These are phyloP conservation scores for Pygocentrus nattereri DNA, from an alignment of 2,797 vertebrate genomes.

Conservation along the genomic window DNA sequence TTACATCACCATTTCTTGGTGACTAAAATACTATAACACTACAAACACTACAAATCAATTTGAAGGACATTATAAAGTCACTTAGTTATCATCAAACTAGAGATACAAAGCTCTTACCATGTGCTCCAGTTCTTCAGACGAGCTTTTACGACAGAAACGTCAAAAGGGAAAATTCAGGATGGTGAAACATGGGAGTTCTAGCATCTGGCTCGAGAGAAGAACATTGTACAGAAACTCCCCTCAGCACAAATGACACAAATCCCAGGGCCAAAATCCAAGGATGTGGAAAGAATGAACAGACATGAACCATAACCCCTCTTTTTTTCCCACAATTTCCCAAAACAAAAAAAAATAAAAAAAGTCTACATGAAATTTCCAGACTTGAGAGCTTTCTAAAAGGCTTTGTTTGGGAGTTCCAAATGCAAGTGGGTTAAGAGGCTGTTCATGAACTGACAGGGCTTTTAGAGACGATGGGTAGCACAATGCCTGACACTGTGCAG, in stretches of 20 bases:
- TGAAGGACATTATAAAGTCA: not conserved
- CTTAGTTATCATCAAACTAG: not conserved
- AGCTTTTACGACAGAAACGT: conserved; percentile 30
- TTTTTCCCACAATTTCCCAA: conserved; percentile 41
- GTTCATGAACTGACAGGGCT: conserved; percentile 35
- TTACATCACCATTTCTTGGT: not conserved
- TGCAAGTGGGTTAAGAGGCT: conserved; percentile 59
- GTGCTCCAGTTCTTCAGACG: conserved; percentile 28
- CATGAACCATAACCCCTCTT: conserved; percentile 59
- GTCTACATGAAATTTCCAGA: conserved; percentile 58
- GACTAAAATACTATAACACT: not conserved
- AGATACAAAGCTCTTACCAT: conserved; percentile 69
- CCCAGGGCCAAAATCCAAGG: conserved; percentile 54
- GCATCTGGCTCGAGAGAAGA: conserved; percentile 34
- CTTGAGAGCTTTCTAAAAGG: conserved; percentile 64
- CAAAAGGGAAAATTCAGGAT: not conserved
- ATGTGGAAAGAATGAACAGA: conserved; percentile 53
- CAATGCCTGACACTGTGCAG: conserved; percentile 68
- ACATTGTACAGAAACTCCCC: conserved; percentile 58
- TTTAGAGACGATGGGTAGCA: conserved; percentile 42
- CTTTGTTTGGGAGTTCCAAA: conserved; percentile 67
- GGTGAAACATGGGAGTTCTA: conserved; percentile 11
- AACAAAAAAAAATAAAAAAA: conserved; percentile 52
- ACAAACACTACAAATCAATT: not conserved
- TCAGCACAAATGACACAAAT: conserved; percentile 55